Base-by-base conservation (phyloP, 2,888 invertebrate species). In the Liposcelis brunnea region DNA sequence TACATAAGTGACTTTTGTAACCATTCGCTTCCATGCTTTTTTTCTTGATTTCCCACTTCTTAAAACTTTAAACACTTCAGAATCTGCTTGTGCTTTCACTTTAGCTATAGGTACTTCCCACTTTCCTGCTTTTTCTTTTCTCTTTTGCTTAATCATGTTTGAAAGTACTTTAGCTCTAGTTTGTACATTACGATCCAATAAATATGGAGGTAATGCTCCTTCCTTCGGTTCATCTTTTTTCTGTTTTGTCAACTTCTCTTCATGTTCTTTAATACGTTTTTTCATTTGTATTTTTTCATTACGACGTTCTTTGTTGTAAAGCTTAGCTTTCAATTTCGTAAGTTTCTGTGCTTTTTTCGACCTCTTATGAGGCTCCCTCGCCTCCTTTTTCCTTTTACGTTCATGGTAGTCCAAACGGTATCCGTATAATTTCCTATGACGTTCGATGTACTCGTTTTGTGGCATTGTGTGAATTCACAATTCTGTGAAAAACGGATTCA, bases 51-150 rank as follows among this genome's bases (percentile, higher is more conserved):
- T 97, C 32, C 97, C 97, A 3, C 84, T 80, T 57, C 80, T 82
- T 0, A 97, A 62, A 0, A 94, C 85, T 70, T 80, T 90, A 60
- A 98, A 93, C 0, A 97, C 95, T 67, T 98, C 98, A 0, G 90
- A 80, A 57, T 98, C 97, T 1, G 93, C 85, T 55, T 97, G 90
- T 1, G 94, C 94, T 56, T 83, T 75, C 0, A 99, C 97, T 75
- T 97, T 97, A 0, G 98, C 98, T 58, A 98, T 83, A 0, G 98
- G 98, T 0, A 98, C 98, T 57, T 97, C 93, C 95, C 97, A 98
- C 73, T 98, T 99, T 0, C 97, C 97, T 46, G 94, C 95, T 59
- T 99, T 98, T 61, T 99, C 98, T 65, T 98, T 98, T 1, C 98
- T 75, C 64, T 99, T 98, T 64, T 99, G 97, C 66, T 98, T 98